A percentile compares a stretch with the other conserved stretches of the same genome.
phyloP scores from a whole-genome alignment of 2,888 invertebrate genomes.

The Neuroscelio doddi region DNA sequence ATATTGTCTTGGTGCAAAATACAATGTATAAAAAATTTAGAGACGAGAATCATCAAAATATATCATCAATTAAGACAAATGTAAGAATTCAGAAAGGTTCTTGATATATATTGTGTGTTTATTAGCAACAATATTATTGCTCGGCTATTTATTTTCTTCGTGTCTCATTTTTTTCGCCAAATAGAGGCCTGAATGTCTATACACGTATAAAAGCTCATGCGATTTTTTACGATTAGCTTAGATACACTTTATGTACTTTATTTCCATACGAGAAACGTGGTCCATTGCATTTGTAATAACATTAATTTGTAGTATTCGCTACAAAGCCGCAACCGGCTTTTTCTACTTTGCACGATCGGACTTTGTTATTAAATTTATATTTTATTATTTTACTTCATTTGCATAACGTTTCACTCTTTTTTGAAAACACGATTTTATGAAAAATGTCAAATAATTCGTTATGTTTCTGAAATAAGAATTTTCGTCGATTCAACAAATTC shows the following conservation, averaged over 20 bases:
- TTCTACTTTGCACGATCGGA: constrained; percentile 40
- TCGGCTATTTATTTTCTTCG: background rate
- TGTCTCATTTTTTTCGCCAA: constrained; percentile 1
- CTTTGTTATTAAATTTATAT: constrained; percentile 32
- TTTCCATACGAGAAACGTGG: constrained; percentile 64
- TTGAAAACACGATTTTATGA: background rate
- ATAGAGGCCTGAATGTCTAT: constrained; percentile 10
- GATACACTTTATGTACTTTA: constrained; percentile 18
- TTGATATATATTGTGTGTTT: background rate
- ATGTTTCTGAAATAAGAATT: no score
- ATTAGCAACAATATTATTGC: constrained; percentile 10
- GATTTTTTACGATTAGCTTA: constrained; percentile 23
- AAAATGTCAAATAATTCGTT: no score
- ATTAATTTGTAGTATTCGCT: constrained; percentile 27
- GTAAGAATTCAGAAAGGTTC: background rate
- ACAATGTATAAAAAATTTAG: constrained; percentile 29
- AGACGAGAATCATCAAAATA: constrained; percentile 1
- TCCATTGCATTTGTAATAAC: constrained; percentile 60
- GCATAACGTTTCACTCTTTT: constrained; percentile 7
- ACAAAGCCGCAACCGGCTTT: no score
- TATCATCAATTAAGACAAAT: constrained; percentile 8
- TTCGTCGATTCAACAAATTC: no score
- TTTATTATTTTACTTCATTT: constrained; percentile 24
- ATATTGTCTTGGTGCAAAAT: constrained; percentile 44
- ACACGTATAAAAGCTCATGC: constrained; percentile 26